Conservation (phyloP, 2,113 vertebrate species). For the Ivindomyrus marchei region DNA sequence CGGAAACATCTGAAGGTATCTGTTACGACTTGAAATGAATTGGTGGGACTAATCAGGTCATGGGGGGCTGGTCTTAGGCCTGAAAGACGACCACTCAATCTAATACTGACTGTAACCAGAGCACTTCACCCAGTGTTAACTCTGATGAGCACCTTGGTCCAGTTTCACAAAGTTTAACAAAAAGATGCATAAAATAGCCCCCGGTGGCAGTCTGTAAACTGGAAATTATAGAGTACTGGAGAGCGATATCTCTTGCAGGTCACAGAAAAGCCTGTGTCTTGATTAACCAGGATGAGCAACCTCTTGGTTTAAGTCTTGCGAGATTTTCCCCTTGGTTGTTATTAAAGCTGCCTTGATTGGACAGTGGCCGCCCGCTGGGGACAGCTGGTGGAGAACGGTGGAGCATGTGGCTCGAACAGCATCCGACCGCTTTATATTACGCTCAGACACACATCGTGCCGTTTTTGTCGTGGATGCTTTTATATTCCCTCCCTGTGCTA, state of each 20-base stretch:
- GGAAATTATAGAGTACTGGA: background rate
- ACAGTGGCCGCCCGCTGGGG: constrained; percentile 50
- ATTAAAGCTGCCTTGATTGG: constrained; percentile 55
- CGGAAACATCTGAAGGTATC: background rate
- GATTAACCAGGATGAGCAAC: constrained; percentile 57
- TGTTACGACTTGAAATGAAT: background rate
- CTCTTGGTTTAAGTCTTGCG: constrained; percentile 48
- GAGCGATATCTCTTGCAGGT: constrained; percentile 17
- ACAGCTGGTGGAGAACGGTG: constrained; percentile 34
- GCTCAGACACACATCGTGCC: background rate
- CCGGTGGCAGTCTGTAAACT: background rate
- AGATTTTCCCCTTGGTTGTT: constrained; percentile 39
- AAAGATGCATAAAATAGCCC: background rate
- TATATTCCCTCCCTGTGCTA: constrained; percentile 11
- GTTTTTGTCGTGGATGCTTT: constrained; percentile 1
- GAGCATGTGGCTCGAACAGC: constrained; percentile 10
- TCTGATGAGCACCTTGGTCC: background rate
- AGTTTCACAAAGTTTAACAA: background rate
- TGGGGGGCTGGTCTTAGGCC: constrained; percentile 27
- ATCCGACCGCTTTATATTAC: background rate
- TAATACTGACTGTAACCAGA: background rate
- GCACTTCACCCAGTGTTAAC: background rate
- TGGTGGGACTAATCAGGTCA: background rate
- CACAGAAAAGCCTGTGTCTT: constrained; percentile 44
- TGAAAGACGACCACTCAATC: background rate